These are phyloP conservation scores for Eulemur albifrons DNA, from an alignment of 2,797 vertebrate species.

Conservation along the genomic window DNA sequence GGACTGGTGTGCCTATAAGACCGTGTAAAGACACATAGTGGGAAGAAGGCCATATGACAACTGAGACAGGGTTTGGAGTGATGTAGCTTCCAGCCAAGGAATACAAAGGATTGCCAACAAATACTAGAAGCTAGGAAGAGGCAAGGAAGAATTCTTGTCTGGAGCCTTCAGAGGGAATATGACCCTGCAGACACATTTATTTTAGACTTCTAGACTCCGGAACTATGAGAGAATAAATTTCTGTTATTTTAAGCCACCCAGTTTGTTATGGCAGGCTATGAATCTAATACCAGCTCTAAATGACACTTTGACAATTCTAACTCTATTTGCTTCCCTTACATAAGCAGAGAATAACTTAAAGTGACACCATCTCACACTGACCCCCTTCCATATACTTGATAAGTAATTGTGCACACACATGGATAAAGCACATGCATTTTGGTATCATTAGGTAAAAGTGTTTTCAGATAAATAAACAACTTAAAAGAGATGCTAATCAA, in stretches of 20 bases:
- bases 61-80: neutral
- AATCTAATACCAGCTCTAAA: neutral
- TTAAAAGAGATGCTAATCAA: neutral
- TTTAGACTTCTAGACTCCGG: neutral
- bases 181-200: neutral
- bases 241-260: neutral
- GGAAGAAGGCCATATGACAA: neutral
- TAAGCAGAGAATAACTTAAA: neutral
- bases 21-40: neutral
- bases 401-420: neutral
- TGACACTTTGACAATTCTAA: neutral
- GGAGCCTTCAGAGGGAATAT: neutral
- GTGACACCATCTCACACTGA: fast-evolving
- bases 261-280: neutral
- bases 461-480: neutral
- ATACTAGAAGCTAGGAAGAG: neutral
- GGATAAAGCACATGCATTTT: neutral
- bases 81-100: neutral
- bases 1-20: neutral
- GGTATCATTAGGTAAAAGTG: neutral
- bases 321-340: neutral
- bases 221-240: neutral
- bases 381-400: neutral
- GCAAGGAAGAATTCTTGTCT: neutral
- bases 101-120: neutral